Evolutionary conservation across 2,797 vertebrate species (phyloP), one percentile per base, ranked within the genome.

Genomic region (Valencia hispanica): DNA sequence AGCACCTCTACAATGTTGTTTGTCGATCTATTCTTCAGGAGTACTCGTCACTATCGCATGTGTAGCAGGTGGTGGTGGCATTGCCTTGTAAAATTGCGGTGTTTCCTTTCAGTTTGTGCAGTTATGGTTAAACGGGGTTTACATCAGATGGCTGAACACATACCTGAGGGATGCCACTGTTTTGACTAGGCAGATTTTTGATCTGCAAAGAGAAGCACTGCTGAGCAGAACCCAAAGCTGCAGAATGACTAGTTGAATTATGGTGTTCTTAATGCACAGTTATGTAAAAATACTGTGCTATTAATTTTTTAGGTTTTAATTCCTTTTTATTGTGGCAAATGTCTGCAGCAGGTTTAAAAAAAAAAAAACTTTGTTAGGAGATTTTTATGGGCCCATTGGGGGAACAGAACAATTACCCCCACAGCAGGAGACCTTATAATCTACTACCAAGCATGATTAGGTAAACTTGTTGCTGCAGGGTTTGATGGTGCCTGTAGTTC

Each of bases 341-440:
- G 86, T 86, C 88, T 93, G 86, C 79, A 74, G 86, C 81, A 88
- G 90, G 80, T 87, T 92, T 86, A 14, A 17, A 61, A 61, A 20
- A 34, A 83, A 27, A 72, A 74, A 73, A 91, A 92, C 89, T 92
- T 91, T 84, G 87, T 74, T 82, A 91, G 86, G 45, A n/a, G n/a
- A n/a, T 78, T 95, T 70, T 94, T 92, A 94, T 84, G 79, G 73
- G 79, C 78, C 78, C 85, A 80, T 85, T 77, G 83, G 89, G 92
- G 91, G 87, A 87, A 89, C 83, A 81, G 82, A 88, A 88, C 89
- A 93, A 91, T 94, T 91, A 91, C 88, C 86, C 89, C 48, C 82
- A 39, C 92, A 91, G 89, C 89, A 93, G 83, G 90, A 84, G 72
- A 81, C 71, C 88, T 82, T 84, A 86, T 90, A 87, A 89, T 88